Conservation (phyloP, 2,113 vertebrate species). For the Ameiurus melas region DNA sequence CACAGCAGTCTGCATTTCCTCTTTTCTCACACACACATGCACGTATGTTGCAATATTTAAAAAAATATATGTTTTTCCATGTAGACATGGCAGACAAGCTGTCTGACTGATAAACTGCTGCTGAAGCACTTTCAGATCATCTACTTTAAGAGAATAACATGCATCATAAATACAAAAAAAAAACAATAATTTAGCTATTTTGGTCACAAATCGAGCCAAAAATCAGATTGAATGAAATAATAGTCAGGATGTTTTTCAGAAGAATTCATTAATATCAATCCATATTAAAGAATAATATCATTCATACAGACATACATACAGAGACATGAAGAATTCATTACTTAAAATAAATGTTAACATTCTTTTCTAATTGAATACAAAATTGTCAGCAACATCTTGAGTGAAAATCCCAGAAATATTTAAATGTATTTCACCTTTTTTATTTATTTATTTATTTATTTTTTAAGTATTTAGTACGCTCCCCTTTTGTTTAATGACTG, state of each 20-base stretch:
- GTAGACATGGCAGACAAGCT: background rate
- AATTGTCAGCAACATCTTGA: background rate
- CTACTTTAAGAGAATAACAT: background rate
- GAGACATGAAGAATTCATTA: background rate
- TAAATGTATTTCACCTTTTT: background rate
- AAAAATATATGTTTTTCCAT: slow-evolving; percentile 2
- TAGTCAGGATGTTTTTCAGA: background rate
- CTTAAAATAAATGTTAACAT: background rate
- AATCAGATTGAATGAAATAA: background rate
- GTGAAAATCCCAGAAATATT: background rate
- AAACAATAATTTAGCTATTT: background rate
- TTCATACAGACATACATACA: background rate
- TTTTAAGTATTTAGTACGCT: background rate
- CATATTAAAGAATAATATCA: background rate
- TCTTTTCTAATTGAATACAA: background rate
- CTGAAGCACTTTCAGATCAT: background rate
- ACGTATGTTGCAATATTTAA: slow-evolving; percentile 70
- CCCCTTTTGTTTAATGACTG: background rate
- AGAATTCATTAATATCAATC: background rate
- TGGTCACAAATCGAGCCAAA: background rate
- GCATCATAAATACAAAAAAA: background rate
- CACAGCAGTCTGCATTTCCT: slow-evolving; percentile 60
- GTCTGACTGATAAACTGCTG: background rate
- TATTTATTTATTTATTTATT: no score
- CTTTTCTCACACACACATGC: slow-evolving; percentile 64